Base-by-base conservation (phyloP, 2,113 vertebrate genomes). In the Piprites chloris region DNA sequence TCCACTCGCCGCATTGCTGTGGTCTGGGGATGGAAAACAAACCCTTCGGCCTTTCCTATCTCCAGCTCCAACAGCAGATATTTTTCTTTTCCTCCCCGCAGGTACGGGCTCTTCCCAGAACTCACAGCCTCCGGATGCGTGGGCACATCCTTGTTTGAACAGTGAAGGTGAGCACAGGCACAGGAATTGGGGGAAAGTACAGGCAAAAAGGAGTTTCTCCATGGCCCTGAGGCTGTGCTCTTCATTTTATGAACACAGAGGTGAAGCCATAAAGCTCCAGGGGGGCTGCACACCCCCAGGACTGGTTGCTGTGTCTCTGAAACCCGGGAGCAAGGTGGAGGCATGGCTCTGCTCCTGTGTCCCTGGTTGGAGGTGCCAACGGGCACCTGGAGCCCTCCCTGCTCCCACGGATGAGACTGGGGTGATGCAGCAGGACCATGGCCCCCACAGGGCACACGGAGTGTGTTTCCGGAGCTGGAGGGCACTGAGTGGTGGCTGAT, bases 341-440 rank as follows among this genome's bases (percentile, higher is more conserved):
- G n/a, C 47, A 53, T 5, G 10, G 12, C 55, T 21, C 21, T 4
- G 4, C 35, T 35, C 30, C 61, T 10, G 2, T 17, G 12, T 11
- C 27, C 44, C 41, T 18, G 46, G 30, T 23, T 2, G 2, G 61
- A 46, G 32, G 19, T 23, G 37, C 35, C 3, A 12, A 9, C 5
- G 2, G 12, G 33, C 12, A 8, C 23, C 10, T 0, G 0, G 52
- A 55, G 66, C 80, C 62, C 63, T 8, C 21, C 21, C 49, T 10
- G n/a, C 42, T 27, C 42, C 18, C 28, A 2, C 0, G 2, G 50
- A 32, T 30, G 63, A n/a, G 27, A 17, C 30, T 3, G 3, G 17
- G 11, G 9, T 0, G 2, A 2, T 6, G n/a, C 37, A 30, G 69
- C 35, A 14, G 68, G n/a, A 4, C 30, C 35, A 0, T 0, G 2